Percentiles rank a stretch among this genome's conserved stretches.
Conservation (phyloP, 2,888 invertebrate genomes). For the Antheraea assamensis region DNA sequence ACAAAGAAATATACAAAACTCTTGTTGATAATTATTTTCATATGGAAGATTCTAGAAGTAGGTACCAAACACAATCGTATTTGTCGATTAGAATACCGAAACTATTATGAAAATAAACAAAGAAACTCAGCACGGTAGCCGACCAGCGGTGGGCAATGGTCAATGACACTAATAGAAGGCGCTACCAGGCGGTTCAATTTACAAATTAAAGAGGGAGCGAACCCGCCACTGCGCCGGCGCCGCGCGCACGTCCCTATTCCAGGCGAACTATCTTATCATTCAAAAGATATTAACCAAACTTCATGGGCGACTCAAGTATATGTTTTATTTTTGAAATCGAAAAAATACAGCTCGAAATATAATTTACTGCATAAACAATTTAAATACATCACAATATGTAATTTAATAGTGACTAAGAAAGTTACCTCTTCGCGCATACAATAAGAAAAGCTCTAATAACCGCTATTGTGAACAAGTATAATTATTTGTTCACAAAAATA, state of each 20-base stretch:
- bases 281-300: too few species aligned
- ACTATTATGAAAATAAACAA: conserved; percentile 17
- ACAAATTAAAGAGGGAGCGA: conserved; percentile 73
- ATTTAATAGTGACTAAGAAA: too few species aligned
- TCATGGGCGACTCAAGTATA: too few species aligned
- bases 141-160: conserved; percentile 43
- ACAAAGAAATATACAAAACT: not conserved
- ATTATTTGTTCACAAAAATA: too few species aligned
- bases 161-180: conserved; percentile 66
- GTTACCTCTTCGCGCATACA: too few species aligned
- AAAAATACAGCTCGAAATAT: too few species aligned
- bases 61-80: too few species aligned
- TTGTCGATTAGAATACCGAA: not conserved
- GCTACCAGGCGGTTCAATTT: conserved; percentile 68
- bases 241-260: conserved; percentile 47
- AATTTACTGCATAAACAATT: too few species aligned
- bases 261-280: conserved; percentile 20
- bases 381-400: too few species aligned
- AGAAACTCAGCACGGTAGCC: conserved; percentile 31
- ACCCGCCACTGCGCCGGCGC: conserved; percentile 50
- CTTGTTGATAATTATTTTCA: not conserved
- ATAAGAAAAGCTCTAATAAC: too few species aligned
- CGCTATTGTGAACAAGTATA: too few species aligned
- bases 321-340: too few species aligned
- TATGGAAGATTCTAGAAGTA: not conserved